Conservation (phyloP, 2,888 invertebrate genomes). For the Leptinotarsa juncta region DNA sequence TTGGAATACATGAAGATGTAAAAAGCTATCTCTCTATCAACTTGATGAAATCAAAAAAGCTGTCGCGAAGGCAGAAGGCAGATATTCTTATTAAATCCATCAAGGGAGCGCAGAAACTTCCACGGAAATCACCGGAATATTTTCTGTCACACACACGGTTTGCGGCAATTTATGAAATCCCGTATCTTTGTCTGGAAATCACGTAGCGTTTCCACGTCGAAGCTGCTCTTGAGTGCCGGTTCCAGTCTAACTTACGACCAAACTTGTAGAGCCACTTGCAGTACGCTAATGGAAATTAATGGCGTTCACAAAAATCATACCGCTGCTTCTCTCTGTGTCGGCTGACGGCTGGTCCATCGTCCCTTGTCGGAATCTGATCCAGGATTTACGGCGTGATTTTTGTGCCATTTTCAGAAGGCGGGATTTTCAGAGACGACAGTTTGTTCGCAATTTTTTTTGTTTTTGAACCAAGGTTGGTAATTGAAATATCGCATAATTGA, state of each 20-base stretch:
- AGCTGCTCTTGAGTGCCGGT: slow-evolving; percentile 45
- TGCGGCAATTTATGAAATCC: slow-evolving; percentile 23
- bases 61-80: not conserved
- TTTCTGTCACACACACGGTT: slow-evolving; percentile 6
- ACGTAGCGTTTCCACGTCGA: slow-evolving; percentile 35
- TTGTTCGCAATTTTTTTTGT: no score
- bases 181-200: slow-evolving; percentile 35
- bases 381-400: not conserved
- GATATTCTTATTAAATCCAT: not conserved
- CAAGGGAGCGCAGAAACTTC: not conserved
- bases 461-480: no score
- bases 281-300: slow-evolving; percentile 52
- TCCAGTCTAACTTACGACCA: slow-evolving; percentile 47
- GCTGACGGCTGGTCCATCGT: slow-evolving; percentile 9
- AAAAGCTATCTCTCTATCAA: no score
- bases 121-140: not conserved
- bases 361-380: slow-evolving; percentile 8
- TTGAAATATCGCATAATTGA: no score
- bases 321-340: not conserved
- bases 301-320: slow-evolving; percentile 45
- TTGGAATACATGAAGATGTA: no score
- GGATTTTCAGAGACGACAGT: no score
- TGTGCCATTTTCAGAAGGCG: not conserved
- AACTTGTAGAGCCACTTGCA: slow-evolving; percentile 52
- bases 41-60: not conserved